Evolutionary conservation across 1,140 invertebrate genomes (phyloP).

Genomic region (Solenopsis invicta): DNA sequence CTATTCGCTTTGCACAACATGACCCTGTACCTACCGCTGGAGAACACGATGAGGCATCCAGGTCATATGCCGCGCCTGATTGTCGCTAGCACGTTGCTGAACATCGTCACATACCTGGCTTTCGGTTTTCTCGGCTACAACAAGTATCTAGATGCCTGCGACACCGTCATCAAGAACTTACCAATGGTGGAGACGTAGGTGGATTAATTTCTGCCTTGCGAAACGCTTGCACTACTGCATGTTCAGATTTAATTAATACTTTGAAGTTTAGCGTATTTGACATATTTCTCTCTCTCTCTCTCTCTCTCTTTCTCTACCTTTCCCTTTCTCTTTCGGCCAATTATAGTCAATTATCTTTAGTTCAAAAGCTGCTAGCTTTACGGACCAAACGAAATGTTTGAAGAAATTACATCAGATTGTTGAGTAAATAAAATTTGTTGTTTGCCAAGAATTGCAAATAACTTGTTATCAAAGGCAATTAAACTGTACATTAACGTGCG

Average conservation of each 20-base stretch:
- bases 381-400: neutral
- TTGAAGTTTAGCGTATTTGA: neutral
- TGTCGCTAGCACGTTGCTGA: constrained; percentile 85
- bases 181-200: constrained; percentile 81
- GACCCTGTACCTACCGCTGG: constrained; percentile 86
- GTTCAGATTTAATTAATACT: neutral
- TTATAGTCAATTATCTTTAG: constrained; percentile 13
- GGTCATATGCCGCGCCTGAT: constrained; percentile 85
- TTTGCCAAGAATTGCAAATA: constrained; percentile 19
- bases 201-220: neutral
- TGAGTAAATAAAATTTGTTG: neutral
- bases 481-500: constrained; percentile 16
- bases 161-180: constrained; percentile 86
- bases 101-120: constrained; percentile 84
- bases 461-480: constrained; percentile 33
- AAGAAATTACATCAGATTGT: constrained; percentile 12
- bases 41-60: constrained; percentile 88
- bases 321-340: neutral
- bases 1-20: constrained; percentile 89
- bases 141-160: constrained; percentile 85
- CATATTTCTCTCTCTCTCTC: neutral
- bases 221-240: neutral
- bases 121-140: constrained; percentile 89
- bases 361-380: neutral
- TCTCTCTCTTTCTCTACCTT: neutral